Percentiles rank a stretch among this genome's conserved stretches.
phyloP scores from a whole-genome alignment of 2,888 invertebrate genomes.

The Isoperla grammatica region DNA sequence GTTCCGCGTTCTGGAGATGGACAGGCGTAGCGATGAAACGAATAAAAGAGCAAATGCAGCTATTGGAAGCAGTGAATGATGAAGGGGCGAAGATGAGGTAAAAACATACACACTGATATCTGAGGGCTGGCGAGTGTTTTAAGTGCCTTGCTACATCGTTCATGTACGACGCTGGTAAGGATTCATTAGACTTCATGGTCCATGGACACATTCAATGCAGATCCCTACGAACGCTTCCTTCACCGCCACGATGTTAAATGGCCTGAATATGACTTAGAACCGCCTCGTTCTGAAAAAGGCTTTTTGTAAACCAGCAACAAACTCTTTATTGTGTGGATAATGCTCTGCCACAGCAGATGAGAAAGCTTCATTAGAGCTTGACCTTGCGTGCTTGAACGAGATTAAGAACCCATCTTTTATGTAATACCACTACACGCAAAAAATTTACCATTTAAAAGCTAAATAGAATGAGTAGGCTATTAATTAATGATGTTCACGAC shows the following conservation, averaged over 20 bases:
- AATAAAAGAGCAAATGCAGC: conserved; percentile 4
- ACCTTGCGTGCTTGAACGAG: conserved; percentile 4
- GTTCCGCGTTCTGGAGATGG: conserved; percentile 20
- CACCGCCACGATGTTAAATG: conserved; percentile 12
- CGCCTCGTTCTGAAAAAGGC: conserved; percentile 10
- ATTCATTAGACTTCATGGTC: conserved; percentile 14
- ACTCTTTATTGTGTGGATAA: conserved; percentile 2
- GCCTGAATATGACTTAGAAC: conserved; percentile 9
- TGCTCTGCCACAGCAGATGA: background rate
- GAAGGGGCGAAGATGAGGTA: conserved; percentile 10
- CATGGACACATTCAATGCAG: conserved; percentile 1
- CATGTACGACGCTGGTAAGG: conserved; percentile 9
- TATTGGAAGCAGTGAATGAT: conserved; percentile 12
- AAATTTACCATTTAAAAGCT: conserved; percentile 15
- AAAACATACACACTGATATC: conserved; percentile 1
- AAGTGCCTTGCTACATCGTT: conserved; percentile 2
- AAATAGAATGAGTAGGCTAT: conserved; percentile 14
- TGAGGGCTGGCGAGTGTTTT: background rate
- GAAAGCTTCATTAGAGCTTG: conserved; percentile 6
- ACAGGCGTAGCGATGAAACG: background rate
- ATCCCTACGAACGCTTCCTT: background rate
- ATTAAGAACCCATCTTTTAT: conserved; percentile 10
- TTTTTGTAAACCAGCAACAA: conserved; percentile 1
- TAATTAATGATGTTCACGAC: conserved; percentile 16
- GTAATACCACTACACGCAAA: background rate